Conservation (phyloP, 2,888 invertebrate genomes). For the Ctena decussata region DNA sequence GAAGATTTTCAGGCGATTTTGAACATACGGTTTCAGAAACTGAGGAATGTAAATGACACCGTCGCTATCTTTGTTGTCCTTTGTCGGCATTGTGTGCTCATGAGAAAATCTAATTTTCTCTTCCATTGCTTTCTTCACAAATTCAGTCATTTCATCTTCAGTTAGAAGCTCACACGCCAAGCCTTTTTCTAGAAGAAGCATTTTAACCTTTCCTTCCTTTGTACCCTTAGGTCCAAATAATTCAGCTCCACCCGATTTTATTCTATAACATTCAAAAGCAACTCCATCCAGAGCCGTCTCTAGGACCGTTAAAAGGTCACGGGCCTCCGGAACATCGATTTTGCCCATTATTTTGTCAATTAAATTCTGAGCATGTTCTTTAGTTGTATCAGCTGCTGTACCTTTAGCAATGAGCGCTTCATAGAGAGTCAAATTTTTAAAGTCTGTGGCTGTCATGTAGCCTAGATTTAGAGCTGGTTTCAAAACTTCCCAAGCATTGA, state of each 20-base stretch:
- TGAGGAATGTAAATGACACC: not conserved
- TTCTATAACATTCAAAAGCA: not conserved
- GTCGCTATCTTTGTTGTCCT: not conserved
- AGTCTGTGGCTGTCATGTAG: not conserved
- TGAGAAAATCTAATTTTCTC: not conserved
- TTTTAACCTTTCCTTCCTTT: not conserved
- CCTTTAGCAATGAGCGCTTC: not conserved
- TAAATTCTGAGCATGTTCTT: not conserved
- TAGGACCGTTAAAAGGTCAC: not conserved
- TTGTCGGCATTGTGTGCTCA: not conserved
- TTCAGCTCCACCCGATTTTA: not conserved
- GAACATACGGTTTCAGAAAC: conserved; percentile 23
- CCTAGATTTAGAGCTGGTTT: not conserved
- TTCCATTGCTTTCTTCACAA: not conserved
- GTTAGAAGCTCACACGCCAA: not conserved
- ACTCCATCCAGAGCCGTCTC: not conserved
- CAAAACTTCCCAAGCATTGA: not conserved
- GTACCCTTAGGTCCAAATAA: not conserved
- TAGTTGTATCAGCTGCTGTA: not conserved
- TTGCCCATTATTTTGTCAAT: not conserved
- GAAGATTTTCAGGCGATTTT: conserved; percentile 35
- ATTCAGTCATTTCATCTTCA: not conserved
- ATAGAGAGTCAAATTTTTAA: not conserved
- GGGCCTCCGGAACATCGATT: not conserved
- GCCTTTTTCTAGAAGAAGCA: not conserved